Percentiles rank a stretch among this genome's conserved stretches.
These are phyloP conservation scores for Criorhina ranunculi DNA, from an alignment of 2,888 invertebrate genomes.

Conservation along the genomic window DNA sequence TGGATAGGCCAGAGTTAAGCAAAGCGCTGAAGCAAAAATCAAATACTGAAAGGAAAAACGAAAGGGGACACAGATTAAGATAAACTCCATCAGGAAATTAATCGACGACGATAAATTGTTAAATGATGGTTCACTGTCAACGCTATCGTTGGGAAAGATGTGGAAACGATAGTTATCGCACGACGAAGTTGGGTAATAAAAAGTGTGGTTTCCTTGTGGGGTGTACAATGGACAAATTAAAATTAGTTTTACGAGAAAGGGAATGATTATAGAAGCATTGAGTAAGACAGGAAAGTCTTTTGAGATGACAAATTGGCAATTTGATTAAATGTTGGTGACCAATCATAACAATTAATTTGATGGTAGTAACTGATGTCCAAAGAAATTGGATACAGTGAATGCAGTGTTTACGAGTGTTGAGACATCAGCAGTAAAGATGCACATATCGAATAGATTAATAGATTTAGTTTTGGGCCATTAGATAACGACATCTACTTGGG, in stretches of 20 bases:
- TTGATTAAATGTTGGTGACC: too few relatives aligned
- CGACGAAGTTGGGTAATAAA: neutral
- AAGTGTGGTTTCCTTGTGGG: slow-evolving; percentile 5
- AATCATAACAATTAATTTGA: too few relatives aligned
- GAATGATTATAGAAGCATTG: neutral
- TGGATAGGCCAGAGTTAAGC: slow-evolving; percentile 83
- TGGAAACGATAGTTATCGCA: neutral
- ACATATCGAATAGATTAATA: too few relatives aligned
- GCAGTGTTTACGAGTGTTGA: too few relatives aligned
- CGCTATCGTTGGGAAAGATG: neutral
- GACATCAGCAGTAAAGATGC: too few relatives aligned
- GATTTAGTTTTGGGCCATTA: too few relatives aligned
- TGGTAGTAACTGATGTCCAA: too few relatives aligned
- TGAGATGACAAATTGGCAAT: too few relatives aligned
- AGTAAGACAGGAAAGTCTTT: too few relatives aligned
- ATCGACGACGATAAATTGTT: neutral
- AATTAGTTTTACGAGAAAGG: neutral
- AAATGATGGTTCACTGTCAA: slow-evolving; percentile 12
- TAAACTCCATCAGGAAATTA: slow-evolving; percentile 21
- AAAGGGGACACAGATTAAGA: neutral
- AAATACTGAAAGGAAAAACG: slow-evolving; percentile 80
- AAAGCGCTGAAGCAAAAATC: slow-evolving; percentile 83
- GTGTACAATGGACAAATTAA: neutral
- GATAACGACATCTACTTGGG: too few relatives aligned
- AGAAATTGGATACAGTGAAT: too few relatives aligned